Evolutionary conservation across 1,140 invertebrate species (phyloP).

Genomic region (Chrysomallon squamiferum): DNA sequence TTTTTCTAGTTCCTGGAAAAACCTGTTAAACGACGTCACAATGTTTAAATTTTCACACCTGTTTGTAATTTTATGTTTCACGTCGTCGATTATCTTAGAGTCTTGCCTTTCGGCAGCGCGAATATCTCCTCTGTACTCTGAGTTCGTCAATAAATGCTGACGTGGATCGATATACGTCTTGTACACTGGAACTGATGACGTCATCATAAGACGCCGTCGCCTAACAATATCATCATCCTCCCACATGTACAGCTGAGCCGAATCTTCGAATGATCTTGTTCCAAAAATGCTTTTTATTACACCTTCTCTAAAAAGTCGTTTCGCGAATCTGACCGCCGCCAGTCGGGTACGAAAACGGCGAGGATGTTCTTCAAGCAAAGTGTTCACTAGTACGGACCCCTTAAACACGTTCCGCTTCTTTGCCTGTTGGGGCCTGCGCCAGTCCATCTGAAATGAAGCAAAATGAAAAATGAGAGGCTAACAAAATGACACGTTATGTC

Average conservation of each 20-base stretch:
- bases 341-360: constrained; percentile 39
- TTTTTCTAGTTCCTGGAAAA: constrained; percentile 12
- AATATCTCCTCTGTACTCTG: neutral
- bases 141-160: neutral
- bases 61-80: constrained; percentile 29
- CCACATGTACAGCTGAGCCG: constrained; percentile 54
- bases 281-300: constrained; percentile 47
- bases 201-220: constrained; percentile 25
- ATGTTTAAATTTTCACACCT: constrained; percentile 26
- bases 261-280: constrained; percentile 51
- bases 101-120: constrained; percentile 5
- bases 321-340: constrained; percentile 44
- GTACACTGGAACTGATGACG: constrained; percentile 18
- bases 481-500: too few relatives aligned
- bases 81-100: constrained; percentile 26
- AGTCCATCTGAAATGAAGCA: constrained; percentile 48
- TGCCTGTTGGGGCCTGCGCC: constrained; percentile 13
- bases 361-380: constrained; percentile 40
- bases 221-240: constrained; percentile 31
- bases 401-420: constrained; percentile 45
- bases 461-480: too few relatives aligned
- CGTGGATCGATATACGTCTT: neutral
- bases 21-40: constrained; percentile 30
- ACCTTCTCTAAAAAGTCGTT: constrained; percentile 47
- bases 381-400: constrained; percentile 47